Percentiles rank a stretch among this genome's conserved stretches.
Conservation (phyloP, 2,888 invertebrate genomes). For the Pogonocherus hispidulus region DNA sequence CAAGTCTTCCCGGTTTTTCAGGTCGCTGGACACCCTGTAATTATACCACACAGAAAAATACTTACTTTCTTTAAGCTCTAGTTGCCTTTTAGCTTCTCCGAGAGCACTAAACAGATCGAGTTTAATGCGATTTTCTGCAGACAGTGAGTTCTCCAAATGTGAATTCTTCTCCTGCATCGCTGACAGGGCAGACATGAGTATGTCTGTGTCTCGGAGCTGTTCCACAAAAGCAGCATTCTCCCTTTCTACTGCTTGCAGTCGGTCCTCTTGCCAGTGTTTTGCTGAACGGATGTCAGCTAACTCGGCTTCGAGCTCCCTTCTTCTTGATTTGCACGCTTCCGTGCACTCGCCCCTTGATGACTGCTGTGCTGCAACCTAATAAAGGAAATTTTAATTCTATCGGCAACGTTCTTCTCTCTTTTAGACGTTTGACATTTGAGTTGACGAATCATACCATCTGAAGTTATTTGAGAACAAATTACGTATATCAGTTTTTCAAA, state of each 20-base stretch:
- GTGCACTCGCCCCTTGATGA: slow-evolving; percentile 66
- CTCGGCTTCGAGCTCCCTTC: slow-evolving; percentile 76
- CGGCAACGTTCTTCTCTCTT: too few relatives aligned
- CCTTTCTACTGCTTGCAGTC: slow-evolving; percentile 71
- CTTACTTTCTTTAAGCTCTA: slow-evolving; percentile 89
- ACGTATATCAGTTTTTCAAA: too few relatives aligned
- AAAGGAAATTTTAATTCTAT: not conserved
- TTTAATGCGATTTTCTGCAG: slow-evolving; percentile 97
- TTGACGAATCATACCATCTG: too few relatives aligned
- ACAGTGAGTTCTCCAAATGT: slow-evolving; percentile 93
- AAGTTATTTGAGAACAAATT: too few relatives aligned
- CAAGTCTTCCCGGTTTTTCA: too few relatives aligned
- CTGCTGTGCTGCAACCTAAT: slow-evolving; percentile 61
- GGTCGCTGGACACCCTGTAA: too few relatives aligned
- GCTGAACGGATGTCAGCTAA: slow-evolving; percentile 73
- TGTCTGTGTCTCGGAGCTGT: slow-evolving; percentile 77
- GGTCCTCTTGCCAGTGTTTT: slow-evolving; percentile 74
- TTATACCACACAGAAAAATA: slow-evolving; percentile 41
- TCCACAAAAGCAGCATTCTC: slow-evolving; percentile 68
- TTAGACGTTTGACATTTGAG: too few relatives aligned
- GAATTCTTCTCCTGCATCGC: slow-evolving; percentile 92
- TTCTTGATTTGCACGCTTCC: slow-evolving; percentile 67
- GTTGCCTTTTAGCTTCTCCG: slow-evolving; percentile 92
- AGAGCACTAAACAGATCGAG: slow-evolving; percentile 97
- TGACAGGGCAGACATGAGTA: slow-evolving; percentile 83